A percentile compares a stretch with the other conserved stretches of the same genome.
Conservation (phyloP, 2,797 vertebrate genomes). For the Manis crassicaudata region DNA sequence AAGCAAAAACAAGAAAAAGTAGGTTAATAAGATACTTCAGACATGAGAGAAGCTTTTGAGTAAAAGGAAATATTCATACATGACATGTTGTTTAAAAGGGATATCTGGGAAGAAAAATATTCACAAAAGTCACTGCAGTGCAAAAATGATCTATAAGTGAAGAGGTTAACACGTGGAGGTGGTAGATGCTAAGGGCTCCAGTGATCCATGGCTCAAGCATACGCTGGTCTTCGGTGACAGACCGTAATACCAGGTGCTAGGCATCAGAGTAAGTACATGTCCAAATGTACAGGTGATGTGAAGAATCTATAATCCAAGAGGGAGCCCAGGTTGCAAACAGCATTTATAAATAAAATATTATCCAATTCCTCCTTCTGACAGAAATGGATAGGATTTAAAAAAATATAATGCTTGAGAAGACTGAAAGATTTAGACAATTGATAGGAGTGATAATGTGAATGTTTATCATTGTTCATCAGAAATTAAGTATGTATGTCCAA, state of each 20-base stretch:
- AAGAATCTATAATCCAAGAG: not conserved
- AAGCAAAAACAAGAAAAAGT: constrained; percentile 11
- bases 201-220: accelerated
- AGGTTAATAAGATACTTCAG: constrained; percentile 30
- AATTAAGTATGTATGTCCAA: not conserved
- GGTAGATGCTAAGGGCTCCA: no score
- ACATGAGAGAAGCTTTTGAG: not conserved
- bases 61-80: not conserved
- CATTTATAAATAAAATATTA: constrained; percentile 26
- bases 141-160: not conserved
- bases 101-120: not conserved
- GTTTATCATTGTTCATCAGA: constrained; percentile 18
- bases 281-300: not conserved
- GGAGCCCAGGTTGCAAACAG: not conserved
- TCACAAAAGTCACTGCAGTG: not conserved
- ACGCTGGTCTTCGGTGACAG: not conserved
- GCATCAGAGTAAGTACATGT: not conserved
- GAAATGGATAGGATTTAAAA: not conserved
- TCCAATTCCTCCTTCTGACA: constrained; percentile 1
- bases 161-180: not conserved
- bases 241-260: accelerated
- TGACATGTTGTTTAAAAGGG: not conserved
- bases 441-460: not conserved
- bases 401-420: not conserved
- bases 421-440: not conserved